Conservation (phyloP, 2,797 vertebrate genomes). For the Clarias pachynema region DNA sequence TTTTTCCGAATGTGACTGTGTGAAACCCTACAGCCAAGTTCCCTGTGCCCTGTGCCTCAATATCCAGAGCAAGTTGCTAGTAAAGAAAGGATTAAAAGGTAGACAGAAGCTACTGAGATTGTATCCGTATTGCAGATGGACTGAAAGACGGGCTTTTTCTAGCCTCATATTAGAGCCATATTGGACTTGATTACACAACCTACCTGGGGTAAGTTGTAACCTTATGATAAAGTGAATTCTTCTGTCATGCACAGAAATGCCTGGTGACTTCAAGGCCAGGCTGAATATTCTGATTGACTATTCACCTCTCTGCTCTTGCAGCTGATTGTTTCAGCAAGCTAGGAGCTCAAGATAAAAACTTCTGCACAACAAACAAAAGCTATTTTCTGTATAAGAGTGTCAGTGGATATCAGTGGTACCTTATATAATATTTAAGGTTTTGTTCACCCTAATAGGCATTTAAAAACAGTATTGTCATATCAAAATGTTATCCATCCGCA, state of each 20-base stretch:
- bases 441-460: not conserved
- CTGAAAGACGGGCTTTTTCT: not conserved
- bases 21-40: not conserved
- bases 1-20: slow-evolving; percentile 15
- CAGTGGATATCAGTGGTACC: not conserved
- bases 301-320: slow-evolving; percentile 55
- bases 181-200: slow-evolving; percentile 66
- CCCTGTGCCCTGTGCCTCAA: not conserved
- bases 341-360: slow-evolving; percentile 31
- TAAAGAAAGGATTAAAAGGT: not conserved
- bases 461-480: not conserved
- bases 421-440: slow-evolving; percentile 2
- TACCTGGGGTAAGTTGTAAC: slow-evolving; percentile 57
- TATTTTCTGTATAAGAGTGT: not conserved
- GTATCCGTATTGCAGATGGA: not conserved
- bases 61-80: not conserved
- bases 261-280: slow-evolving; percentile 57
- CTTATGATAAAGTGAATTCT: slow-evolving; percentile 64
- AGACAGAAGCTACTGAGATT: slow-evolving; percentile 1
- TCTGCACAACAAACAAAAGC: slow-evolving; percentile 3
- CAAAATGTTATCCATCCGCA: not conserved
- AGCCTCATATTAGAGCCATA: slow-evolving; percentile 34
- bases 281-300: slow-evolving; percentile 62
- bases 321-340: slow-evolving; percentile 48
- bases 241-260: slow-evolving; percentile 47